Base-by-base conservation (phyloP, 2,797 vertebrate genomes). In the Acanthopagrus latus region DNA sequence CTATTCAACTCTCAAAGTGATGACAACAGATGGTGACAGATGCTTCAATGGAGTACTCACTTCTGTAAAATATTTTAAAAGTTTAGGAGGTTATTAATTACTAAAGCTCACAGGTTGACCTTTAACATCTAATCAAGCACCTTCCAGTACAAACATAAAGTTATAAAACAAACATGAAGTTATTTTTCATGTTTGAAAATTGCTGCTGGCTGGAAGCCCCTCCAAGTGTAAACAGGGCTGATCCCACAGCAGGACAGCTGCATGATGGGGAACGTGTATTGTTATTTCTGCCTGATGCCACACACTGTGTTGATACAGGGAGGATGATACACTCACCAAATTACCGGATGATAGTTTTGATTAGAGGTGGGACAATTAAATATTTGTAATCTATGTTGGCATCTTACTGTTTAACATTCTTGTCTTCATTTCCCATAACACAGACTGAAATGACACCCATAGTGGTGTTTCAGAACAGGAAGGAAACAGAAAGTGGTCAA, bases 211-310 rank as follows among this genome's bases (percentile, higher is more conserved):
- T 29, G 43, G 27, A 51, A 82, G 74, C 79, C 81, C 88, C 91
- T 93, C 92, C 93, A 91, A 88, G 78, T 78, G 90, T 85, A 94
- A 95, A 95, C 71, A 95, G 41, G 44, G 46, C 27, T 80, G 75
- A 91, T 90, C 85, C 90, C 76, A 82, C 7, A 63, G 48, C 7
- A 9, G 50, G 80, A 93, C 92, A 95, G 93, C 91, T 95, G 92
- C 33, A 68, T 21, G 56, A 80, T 83, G 86, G 77, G 50, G 43
- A 79, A 25, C 20, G 12, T 29, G 17, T 41, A 5, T 12, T 55
- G 82, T 75, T 76, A 78, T 78, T 69, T 54, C 51, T 84, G 66
- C n/a, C 23, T 59, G 41, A 48, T 43, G 77, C 51, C 63, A 27
- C 38, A 27, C 7, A 44, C 44, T 46, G 48, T 94, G 89, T 92